Percentiles rank a stretch among this genome's conserved stretches.
These are phyloP conservation scores for Bombus difficillimus DNA, from an alignment of 1,140 invertebrate genomes.

Conservation along the genomic window DNA sequence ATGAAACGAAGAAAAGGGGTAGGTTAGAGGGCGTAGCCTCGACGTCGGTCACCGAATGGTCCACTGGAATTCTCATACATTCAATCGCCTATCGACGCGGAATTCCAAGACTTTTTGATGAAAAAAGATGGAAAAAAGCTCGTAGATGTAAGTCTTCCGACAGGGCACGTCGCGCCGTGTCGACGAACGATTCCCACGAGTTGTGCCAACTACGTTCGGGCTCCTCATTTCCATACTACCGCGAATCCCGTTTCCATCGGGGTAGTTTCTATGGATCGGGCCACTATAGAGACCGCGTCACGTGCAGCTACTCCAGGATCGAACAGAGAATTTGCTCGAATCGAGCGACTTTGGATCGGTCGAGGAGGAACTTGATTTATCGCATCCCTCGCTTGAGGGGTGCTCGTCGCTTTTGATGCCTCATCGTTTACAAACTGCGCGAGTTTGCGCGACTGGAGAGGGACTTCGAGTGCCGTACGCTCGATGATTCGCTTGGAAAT, in stretches of 20 bases:
- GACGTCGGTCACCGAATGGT: neutral
- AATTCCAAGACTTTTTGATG: neutral
- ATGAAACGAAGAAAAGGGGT: neutral
- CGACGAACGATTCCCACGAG: constrained; percentile 1
- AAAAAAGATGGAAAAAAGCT: neutral
- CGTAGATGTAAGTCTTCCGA: neutral
- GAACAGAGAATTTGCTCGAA: neutral
- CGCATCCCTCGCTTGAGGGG: neutral
- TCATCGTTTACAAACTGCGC: neutral
- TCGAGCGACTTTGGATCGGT: neutral
- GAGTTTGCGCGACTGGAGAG: neutral
- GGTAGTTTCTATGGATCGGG: constrained; percentile 16
- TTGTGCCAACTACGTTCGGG: neutral
- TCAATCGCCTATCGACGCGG: neutral
- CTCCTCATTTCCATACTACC: constrained; percentile 40
- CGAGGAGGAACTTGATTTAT: neutral
- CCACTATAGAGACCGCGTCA: neutral
- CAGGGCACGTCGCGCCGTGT: neutral
- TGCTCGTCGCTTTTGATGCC: neutral
- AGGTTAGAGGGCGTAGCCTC: neutral
- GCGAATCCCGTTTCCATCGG: neutral
- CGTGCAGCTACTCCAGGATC: neutral
- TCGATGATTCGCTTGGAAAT: neutral
- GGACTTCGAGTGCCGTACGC: neutral
- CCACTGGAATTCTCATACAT: constrained; percentile 8